Base-by-base conservation (phyloP, 2,113 vertebrate species). In the Lepus americanus region DNA sequence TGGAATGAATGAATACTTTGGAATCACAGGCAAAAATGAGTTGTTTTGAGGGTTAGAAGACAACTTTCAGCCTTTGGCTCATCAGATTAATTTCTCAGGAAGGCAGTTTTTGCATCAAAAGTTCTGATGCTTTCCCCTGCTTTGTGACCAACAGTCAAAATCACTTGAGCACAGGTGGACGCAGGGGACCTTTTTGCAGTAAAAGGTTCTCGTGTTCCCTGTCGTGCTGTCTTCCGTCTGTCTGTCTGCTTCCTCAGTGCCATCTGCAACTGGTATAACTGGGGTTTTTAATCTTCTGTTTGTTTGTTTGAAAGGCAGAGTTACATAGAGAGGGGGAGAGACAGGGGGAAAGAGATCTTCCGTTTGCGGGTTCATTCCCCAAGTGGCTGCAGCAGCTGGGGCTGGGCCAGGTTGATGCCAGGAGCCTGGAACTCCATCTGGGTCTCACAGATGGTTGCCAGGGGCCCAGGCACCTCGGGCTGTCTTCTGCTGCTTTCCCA, bases 11-110 rank as follows among this genome's bases (percentile, higher is more conserved):
- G 61, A 69, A 1, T 88, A 69, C 69, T 93, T 95, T 93, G 87
- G 70, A 96, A 76, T 94, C 27, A 91, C 25, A 69, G 36, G 61
- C 80, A 89, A 82, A 95, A 91, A 27, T n/a, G 19, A 81, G 64
- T 61, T 84, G 92, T 89, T 94, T 93, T 80, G 88, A 87, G 78
- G 16, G 9, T 59, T 19, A 93, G 33, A 78, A 86, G 23, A 44
- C 16, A 73, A 3, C 64, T 83, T 90, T 92, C n/a, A 63, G 19
- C 27, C 66, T 85, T 88, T 90, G 76, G 77, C 36, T 94, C 27
- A 81, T 70, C 17, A 86, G 74, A 22, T 78, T 92, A 94, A 53
- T 51, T 91, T 97, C 95, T 70, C 51, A 33, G 44, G 86, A 95
- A 63, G 66, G 64, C 39, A 74, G 22, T 51, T 27, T 29, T 36